Percentiles rank a stretch among this genome's conserved stretches.
Evolutionary conservation across 2,797 vertebrate genomes (phyloP).

Genomic region (Microctenopoma lineatum): DNA sequence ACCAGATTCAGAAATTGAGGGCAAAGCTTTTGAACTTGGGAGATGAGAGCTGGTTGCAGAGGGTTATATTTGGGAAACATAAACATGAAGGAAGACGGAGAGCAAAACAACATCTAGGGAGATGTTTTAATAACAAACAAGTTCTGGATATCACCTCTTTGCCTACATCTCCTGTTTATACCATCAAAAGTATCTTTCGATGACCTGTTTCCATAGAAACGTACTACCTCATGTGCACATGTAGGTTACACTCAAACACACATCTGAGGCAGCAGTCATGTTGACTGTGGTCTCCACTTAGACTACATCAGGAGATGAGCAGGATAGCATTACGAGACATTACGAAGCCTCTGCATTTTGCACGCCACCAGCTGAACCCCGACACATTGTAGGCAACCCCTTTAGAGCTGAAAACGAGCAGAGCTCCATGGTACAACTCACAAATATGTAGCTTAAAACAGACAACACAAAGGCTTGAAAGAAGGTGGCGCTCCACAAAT

Average conservation of each 20-base stretch:
- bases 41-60: conserved; percentile 15
- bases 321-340: conserved; percentile 11
- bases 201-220: conserved; percentile 62
- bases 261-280: conserved; percentile 11
- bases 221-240: not conserved
- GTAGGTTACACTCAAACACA: conserved; percentile 25
- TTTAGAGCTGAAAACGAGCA: not conserved
- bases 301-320: conserved; percentile 42
- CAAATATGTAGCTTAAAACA: too few species aligned
- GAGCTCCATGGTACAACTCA: too few species aligned
- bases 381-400: not conserved
- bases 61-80: conserved; percentile 24
- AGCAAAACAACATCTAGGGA: conserved; percentile 13
- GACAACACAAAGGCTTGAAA: too few species aligned
- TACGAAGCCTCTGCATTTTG: not conserved
- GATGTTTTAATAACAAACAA: conserved; percentile 7
- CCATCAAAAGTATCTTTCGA: conserved; percentile 30
- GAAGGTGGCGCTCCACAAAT: too few species aligned
- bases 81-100: conserved; percentile 14
- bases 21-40: conserved; percentile 58
- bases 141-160: not conserved
- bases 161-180: conserved; percentile 12
- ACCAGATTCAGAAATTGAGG: conserved; percentile 53
- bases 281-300: conserved; percentile 33
- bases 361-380: not conserved